Evolutionary conservation across 2,797 vertebrate genomes (phyloP), one percentile per base, ranked within the genome.

Genomic region (Mormyrus hasselquistii): DNA sequence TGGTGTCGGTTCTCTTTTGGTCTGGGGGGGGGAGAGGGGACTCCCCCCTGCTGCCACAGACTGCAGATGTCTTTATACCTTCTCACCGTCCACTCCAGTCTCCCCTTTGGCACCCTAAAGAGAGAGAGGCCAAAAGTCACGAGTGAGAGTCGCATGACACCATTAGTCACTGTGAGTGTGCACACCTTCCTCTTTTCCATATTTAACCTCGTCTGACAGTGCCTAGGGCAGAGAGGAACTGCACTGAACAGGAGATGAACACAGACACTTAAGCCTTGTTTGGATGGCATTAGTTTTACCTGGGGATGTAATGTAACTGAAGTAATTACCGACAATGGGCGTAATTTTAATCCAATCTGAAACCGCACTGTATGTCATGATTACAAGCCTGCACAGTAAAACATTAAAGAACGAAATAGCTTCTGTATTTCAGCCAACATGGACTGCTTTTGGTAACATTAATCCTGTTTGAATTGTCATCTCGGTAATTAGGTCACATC

Each of bases 51-150:
- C 19, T 9, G 49, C 14, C 38, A 83, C 16, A 83, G 44, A 12
- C n/a, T 4, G 41, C 79, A 49, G 16, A 10, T 49, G 19, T 84
- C 1, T 25, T 50, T 84, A 44, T 93, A 97, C 96, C 95, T 92
- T 93, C 3, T 92, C 92, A 3, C 96, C 96, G 19, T 96, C 95
- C 44, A 94, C 87, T 89, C 96, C 96, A 0, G 92, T 93, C 90
- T 97, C 96, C 9, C 96, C 96, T 94, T 95, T 96, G 83, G 94
- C 73, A 1, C 96, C 96, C 96, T 97, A 88, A 41, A 19, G 91
- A 62, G 47, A 91, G 85, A 91, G 83, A 41, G 85, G 29, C 19
- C n/a, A 69, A 83, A 52, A 25, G 34, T 49, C 12, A 57, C 16
- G 10, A 47, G 41, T 82, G 76, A 69, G 14, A 16, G 76, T 82